A percentile compares a stretch with the other conserved stretches of the same genome.
phyloP scores from a whole-genome alignment of 2,797 vertebrate species.

The Pseudomugil gertrudae region DNA sequence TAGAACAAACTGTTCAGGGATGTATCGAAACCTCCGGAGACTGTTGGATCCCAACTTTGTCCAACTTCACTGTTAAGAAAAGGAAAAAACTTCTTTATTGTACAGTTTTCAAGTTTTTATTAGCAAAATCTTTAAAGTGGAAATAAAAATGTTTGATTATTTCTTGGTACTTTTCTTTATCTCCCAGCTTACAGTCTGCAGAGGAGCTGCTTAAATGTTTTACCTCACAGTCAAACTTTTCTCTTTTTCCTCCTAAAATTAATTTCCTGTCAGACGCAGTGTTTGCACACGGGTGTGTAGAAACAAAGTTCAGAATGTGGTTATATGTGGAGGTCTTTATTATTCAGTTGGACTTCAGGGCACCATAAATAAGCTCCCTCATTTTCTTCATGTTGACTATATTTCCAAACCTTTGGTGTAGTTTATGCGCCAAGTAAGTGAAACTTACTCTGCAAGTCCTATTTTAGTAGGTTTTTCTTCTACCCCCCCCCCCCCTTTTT shows the following conservation, averaged over 20 bases:
- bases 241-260: slow-evolving; percentile 49
- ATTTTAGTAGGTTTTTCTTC: slow-evolving; percentile 62
- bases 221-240: slow-evolving; percentile 65
- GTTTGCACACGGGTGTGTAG: slow-evolving; percentile 54
- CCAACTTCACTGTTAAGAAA: slow-evolving; percentile 28
- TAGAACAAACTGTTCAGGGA: slow-evolving; percentile 38
- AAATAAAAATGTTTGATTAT: slow-evolving; percentile 70
- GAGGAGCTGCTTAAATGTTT: slow-evolving; percentile 52
- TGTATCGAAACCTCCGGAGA: slow-evolving; percentile 34
- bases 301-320: slow-evolving; percentile 69
- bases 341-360: slow-evolving; percentile 73
- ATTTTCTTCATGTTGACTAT: slow-evolving; percentile 71
- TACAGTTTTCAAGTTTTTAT: slow-evolving; percentile 52
- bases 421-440: slow-evolving; percentile 75
- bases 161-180: slow-evolving; percentile 35
- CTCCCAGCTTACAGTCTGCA: slow-evolving; percentile 26
- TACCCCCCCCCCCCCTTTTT: slow-evolving; percentile 15
- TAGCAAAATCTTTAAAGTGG: slow-evolving; percentile 48
- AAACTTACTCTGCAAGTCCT: slow-evolving; percentile 71
- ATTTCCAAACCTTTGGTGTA: slow-evolving; percentile 76
- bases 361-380: slow-evolving; percentile 74
- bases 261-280: slow-evolving; percentile 52
- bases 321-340: slow-evolving; percentile 66
- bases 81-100: slow-evolving; percentile 32
- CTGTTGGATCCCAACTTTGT: slow-evolving; percentile 39